These are phyloP conservation scores for Nephrotoma appendiculata DNA, from an alignment of 2,888 invertebrate genomes.

Conservation along the genomic window DNA sequence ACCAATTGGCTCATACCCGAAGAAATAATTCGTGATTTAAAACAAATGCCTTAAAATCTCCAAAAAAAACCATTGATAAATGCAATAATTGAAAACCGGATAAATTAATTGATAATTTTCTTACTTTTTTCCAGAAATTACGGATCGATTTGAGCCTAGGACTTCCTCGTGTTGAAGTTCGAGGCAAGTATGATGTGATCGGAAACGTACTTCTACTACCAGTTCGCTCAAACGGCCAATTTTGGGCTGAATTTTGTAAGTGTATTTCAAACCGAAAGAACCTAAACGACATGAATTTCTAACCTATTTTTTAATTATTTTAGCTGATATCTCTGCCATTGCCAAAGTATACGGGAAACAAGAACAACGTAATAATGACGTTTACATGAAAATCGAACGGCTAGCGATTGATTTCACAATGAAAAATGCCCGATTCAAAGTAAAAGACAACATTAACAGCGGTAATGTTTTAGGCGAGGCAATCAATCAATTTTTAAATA, in stretches of 20 bases:
- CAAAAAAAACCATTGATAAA: too few relatives aligned
- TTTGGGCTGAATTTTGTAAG: conserved; percentile 68
- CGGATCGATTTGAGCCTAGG: conserved; percentile 45
- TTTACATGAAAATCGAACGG: conserved; percentile 54
- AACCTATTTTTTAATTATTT: conserved; percentile 12
- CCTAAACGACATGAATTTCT: not conserved
- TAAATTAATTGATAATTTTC: too few relatives aligned
- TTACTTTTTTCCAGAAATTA: conserved; percentile 37
- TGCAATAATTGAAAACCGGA: too few relatives aligned
- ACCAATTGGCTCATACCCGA: too few relatives aligned
- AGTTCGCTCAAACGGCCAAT: conserved; percentile 63
- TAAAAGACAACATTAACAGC: conserved; percentile 56
- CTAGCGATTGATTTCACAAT: conserved; percentile 56
- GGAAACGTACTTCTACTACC: conserved; percentile 67
- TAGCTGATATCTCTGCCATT: conserved; percentile 56
- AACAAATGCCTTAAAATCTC: too few relatives aligned
- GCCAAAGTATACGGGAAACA: conserved; percentile 58
- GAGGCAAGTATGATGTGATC: conserved; percentile 60
- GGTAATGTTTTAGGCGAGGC: conserved; percentile 65
- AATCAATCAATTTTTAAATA: conserved; percentile 71
- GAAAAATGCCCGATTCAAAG: conserved; percentile 52
- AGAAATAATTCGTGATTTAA: too few relatives aligned
- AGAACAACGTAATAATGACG: conserved; percentile 36
- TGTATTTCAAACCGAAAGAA: conserved; percentile 11
- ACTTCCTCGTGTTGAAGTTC: conserved; percentile 53